Percentiles rank a stretch among this genome's conserved stretches.
phyloP scores from a whole-genome alignment of 1,140 invertebrate species.

The Melanaphis sacchari region DNA sequence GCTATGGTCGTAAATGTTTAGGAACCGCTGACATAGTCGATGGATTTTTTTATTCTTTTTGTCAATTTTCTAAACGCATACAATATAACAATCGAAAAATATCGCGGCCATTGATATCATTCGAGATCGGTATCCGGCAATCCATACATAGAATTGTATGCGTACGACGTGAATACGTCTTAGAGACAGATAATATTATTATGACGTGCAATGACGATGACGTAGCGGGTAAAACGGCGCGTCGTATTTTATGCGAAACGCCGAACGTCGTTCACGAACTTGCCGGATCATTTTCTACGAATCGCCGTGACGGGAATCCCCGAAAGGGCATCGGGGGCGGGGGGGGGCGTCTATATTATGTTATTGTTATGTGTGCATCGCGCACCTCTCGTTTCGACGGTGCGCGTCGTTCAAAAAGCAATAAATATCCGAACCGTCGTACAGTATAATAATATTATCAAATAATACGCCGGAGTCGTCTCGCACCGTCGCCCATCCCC shows the following conservation, averaged over 20 bases:
- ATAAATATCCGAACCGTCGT: constrained; percentile 43
- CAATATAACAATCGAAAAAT: background rate
- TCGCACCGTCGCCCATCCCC: constrained; percentile 35
- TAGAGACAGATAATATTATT: background rate
- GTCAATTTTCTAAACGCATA: background rate
- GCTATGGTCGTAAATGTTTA: no score
- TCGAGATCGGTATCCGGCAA: background rate
- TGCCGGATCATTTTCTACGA: constrained; percentile 26
- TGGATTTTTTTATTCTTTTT: background rate
- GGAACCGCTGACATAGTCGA: no score
- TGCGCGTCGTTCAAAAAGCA: constrained; percentile 27
- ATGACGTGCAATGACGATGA: background rate
- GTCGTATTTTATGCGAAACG: background rate
- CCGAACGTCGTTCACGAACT: background rate
- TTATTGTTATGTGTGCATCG: no score
- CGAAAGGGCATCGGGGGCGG: background rate
- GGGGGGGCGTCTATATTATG: background rate
- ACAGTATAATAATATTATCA: background rate
- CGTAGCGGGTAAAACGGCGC: background rate
- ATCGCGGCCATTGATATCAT: background rate
- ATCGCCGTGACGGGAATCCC: background rate
- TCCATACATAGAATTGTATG: no score
- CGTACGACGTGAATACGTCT: background rate
- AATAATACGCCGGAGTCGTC: constrained; percentile 6
- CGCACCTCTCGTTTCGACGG: background rate